phyloP scores from a whole-genome alignment of 2,113 vertebrate genomes.

The Clinocottus analis region DNA sequence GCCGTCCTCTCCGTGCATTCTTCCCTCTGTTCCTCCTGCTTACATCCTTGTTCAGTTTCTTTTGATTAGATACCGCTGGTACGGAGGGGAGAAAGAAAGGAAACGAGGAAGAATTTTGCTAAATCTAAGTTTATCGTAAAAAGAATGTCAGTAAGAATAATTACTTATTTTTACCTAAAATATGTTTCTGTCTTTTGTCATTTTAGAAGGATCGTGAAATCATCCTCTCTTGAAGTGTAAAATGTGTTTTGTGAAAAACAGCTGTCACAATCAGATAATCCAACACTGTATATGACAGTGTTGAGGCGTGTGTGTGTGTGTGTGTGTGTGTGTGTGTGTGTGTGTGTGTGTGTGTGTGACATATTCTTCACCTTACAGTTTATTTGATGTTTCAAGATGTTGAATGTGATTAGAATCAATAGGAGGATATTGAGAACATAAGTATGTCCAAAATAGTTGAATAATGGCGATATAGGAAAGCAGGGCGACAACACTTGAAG shows the following conservation, averaged over 20 bases:
- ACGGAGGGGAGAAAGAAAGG: neutral
- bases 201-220: slow-evolving; percentile 1
- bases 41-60: slow-evolving; percentile 1
- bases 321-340: too few species aligned
- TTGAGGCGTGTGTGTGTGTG: too few species aligned
- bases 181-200: neutral
- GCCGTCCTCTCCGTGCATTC: slow-evolving; percentile 36
- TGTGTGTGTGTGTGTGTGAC: neutral
- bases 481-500: slow-evolving; percentile 27
- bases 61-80: slow-evolving; percentile 13
- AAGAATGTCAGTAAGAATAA: neutral
- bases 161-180: neutral
- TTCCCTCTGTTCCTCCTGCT: neutral
- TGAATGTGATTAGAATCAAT: neutral
- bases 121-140: neutral
- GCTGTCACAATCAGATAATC: slow-evolving; percentile 26
- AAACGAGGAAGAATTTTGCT: neutral
- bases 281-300: neutral
- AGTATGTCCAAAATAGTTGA: slow-evolving; percentile 5
- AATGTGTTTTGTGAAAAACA: slow-evolving; percentile 32
- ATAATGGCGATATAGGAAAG: slow-evolving; percentile 20
- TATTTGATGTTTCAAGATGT: neutral
- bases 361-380: neutral
- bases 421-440: neutral
- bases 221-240: slow-evolving; percentile 9